These are phyloP conservation scores for Thamnophis sirtalis DNA, from an alignment of 2,113 vertebrate genomes.

Conservation along the genomic window DNA sequence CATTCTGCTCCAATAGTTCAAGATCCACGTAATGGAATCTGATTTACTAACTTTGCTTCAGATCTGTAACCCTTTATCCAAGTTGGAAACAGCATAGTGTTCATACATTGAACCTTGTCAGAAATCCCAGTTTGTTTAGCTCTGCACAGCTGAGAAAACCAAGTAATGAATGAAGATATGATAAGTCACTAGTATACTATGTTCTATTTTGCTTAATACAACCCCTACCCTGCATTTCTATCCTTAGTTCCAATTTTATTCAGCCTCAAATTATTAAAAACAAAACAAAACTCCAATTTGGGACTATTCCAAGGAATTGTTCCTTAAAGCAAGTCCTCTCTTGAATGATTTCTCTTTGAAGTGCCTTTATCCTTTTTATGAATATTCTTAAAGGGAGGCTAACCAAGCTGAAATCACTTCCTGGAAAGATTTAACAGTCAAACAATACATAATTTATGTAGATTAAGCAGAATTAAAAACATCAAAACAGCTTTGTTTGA, in stretches of 20 bases:
- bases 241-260: not conserved
- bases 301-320: not conserved
- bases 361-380: not conserved
- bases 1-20: not conserved
- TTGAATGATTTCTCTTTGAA: not conserved
- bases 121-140: not conserved
- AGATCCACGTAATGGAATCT: not conserved
- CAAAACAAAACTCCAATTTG: not conserved
- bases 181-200: not conserved
- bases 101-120: not conserved
- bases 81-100: not conserved
- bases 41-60: not conserved
- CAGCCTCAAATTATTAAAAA: not conserved
- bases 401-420: not conserved
- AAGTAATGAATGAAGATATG: not conserved
- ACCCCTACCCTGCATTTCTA: not conserved
- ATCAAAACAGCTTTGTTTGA: not conserved
- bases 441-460: not conserved
- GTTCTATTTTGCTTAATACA: not conserved
- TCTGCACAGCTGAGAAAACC: not conserved
- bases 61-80: not conserved
- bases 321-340: not conserved
- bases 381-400: not conserved
- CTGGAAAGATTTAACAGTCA: not conserved
- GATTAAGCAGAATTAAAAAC: not conserved